Base-by-base conservation (phyloP, 1,140 invertebrate genomes). In the Reticulitermes speratus region DNA sequence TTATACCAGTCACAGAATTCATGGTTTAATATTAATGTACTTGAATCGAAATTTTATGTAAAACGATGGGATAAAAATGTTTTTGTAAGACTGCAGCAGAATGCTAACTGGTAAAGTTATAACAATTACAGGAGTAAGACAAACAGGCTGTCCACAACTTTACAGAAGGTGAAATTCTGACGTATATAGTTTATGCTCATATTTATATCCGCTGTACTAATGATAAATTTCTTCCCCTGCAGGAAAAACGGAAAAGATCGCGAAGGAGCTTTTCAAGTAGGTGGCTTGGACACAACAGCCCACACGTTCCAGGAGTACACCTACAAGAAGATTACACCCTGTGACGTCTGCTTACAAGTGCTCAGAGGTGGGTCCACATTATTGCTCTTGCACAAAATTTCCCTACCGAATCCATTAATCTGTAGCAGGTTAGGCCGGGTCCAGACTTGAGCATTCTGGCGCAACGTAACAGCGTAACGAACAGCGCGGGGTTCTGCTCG, bases 271-370 rank as follows among this genome's bases (percentile, higher is more conserved):
- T 69, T 55, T 85, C 87, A 87, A 44, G 84, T 87, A 86, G 87
- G 88, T 85, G 84, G 87, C 87, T 82, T 89, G 84, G 94, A 95
- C 88, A 92, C 93, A 21, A 94, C 94, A 52, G 92, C 92, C 65
- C 97, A 98, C 90, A 94, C 96, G 88, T 97, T 98, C 92, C 96
- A 97, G 91, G 97, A 98, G 90, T 97, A 98, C 90, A 98, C 97
- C 5, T 98, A 98, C 91, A 97, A 98, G 91, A 98, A 98, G 91
- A 98, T 98, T 88, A 98, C 97, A 25, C 96, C 97, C 12, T 98
- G 97, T 91, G 97, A 98, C 91, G 95, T 97, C 85, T 98, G 97
- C 91, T 97, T 96, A 55, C 97, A 98, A 92, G 96, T 98, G 75
- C 92, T 98, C 38, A 94, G 97, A 93, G 96, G 96, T 97, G 92